phyloP scores from a whole-genome alignment of 2,888 invertebrate species.

The Cerastis rubricosa region DNA sequence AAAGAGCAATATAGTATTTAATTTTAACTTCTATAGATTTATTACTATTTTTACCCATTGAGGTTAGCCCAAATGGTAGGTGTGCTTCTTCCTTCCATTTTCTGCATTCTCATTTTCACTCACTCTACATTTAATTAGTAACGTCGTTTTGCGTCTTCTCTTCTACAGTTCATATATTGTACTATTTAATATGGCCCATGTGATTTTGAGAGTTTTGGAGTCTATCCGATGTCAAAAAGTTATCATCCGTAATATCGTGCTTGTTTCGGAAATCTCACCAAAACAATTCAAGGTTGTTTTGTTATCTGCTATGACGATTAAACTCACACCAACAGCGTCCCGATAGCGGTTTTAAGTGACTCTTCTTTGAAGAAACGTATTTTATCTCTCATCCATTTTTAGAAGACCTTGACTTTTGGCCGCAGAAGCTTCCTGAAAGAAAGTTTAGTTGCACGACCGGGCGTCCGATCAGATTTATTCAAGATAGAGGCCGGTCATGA shows the following conservation, averaged over 20 bases:
- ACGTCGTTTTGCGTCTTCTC: no score
- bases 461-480: neutral
- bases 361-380: neutral
- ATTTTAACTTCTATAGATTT: neutral
- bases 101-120: neutral
- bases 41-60: neutral
- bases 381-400: neutral
- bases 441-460: neutral
- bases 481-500: no score
- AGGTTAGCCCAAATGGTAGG: neutral
- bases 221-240: neutral
- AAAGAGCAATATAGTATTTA: neutral
- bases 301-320: constrained; percentile 11
- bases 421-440: no score
- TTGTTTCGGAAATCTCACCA: constrained; percentile 4
- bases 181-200: neutral
- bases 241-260: constrained; percentile 6
- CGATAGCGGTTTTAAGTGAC: neutral
- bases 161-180: no score
- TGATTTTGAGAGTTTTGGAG: neutral
- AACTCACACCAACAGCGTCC: constrained; percentile 2
- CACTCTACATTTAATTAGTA: neutral
- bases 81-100: neutral
- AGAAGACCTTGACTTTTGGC: neutral
- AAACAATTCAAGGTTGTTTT: constrained; percentile 14